Conservation (phyloP, 2,888 invertebrate genomes). For the Colletes collaris region DNA sequence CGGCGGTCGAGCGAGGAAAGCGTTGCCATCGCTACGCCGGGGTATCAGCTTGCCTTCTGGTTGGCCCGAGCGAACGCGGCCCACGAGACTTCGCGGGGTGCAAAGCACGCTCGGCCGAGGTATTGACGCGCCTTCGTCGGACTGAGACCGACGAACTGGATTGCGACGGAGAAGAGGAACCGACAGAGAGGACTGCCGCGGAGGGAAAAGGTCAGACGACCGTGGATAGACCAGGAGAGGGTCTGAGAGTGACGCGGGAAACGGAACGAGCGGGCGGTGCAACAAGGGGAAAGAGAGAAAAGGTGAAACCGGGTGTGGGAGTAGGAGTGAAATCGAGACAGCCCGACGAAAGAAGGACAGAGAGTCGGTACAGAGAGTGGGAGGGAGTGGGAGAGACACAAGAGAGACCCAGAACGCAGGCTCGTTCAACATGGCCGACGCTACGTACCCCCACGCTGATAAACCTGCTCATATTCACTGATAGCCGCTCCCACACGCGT, state of each 20-base stretch:
- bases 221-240: background rate
- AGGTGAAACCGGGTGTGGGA: constrained; percentile 5
- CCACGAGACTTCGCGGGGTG: constrained; percentile 58
- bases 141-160: constrained; percentile 35
- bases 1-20: constrained; percentile 60
- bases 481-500: constrained; percentile 63
- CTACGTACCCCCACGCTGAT: constrained; percentile 62
- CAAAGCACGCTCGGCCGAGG: constrained; percentile 50
- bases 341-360: constrained; percentile 3
- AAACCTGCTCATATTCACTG: constrained; percentile 59
- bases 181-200: background rate
- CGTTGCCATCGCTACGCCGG: constrained; percentile 83
- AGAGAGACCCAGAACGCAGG: constrained; percentile 49
- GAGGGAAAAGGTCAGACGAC: constrained; percentile 1
- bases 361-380: background rate
- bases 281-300: background rate
- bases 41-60: constrained; percentile 80
- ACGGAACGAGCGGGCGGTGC: too few relatives aligned
- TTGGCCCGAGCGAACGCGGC: constrained; percentile 74
- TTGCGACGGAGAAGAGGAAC: constrained; percentile 4
- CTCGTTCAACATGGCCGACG: constrained; percentile 71
- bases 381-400: constrained; percentile 29
- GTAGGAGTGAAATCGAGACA: background rate
- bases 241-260: too few relatives aligned
- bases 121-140: constrained; percentile 57